Evolutionary conservation across 35 echinoderm and acorn worm genomes (phyloP).

Genomic region (Ptychodera flava): DNA sequence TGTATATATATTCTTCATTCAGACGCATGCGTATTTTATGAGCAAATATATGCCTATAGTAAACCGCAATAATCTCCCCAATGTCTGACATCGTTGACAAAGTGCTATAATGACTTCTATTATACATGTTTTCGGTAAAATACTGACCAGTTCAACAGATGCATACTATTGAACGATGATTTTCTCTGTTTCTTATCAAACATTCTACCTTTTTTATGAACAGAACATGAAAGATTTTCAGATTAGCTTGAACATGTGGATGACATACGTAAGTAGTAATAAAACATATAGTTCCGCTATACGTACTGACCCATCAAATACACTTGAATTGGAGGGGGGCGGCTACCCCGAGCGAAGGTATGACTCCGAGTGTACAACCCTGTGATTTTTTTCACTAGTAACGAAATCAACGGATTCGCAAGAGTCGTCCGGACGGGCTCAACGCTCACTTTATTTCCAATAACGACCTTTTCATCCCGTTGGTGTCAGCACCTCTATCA

Average conservation of each 20-base stretch:
- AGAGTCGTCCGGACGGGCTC: no score
- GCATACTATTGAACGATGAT: background rate
- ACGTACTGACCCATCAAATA: background rate
- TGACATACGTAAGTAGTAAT: background rate
- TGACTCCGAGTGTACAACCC: no score
- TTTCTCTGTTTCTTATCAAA: background rate
- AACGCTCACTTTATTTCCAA: no score
- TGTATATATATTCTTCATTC: no score
- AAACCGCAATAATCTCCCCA: background rate
- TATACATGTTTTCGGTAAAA: background rate
- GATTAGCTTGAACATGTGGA: background rate
- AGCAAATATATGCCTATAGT: background rate
- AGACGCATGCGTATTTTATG: no score
- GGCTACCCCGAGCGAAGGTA: no score
- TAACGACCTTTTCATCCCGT: no score
- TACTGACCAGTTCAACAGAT: background rate
- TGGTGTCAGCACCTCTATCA: no score
- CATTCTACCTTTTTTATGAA: no score
- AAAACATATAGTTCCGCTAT: background rate
- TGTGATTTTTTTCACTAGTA: background rate
- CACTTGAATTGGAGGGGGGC: background rate
- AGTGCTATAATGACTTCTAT: background rate
- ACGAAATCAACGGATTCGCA: no score
- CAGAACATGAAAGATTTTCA: background rate
- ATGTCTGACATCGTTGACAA: background rate